These are phyloP conservation scores for Baryphthengus martii DNA, from an alignment of 2,113 vertebrate species.

Conservation along the genomic window DNA sequence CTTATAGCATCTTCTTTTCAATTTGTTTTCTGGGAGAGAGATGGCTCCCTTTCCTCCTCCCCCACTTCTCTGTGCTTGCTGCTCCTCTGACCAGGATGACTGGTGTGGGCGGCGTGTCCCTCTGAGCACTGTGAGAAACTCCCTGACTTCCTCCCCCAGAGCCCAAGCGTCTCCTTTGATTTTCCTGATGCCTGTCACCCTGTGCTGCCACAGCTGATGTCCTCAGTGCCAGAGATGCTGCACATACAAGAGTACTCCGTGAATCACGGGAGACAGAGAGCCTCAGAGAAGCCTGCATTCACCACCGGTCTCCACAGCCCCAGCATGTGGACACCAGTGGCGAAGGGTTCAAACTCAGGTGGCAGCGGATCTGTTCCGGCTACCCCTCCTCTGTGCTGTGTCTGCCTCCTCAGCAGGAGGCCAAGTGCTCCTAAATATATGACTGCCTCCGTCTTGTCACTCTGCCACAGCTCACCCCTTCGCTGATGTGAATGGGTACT, in stretches of 20 bases:
- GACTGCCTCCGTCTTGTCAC: slow-evolving; percentile 32
- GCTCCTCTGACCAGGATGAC: background rate
- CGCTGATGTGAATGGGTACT: slow-evolving; percentile 25
- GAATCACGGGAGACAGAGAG: background rate
- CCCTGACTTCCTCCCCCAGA: slow-evolving; percentile 1
- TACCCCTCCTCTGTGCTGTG: background rate
- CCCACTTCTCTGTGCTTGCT: background rate
- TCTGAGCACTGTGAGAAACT: background rate
- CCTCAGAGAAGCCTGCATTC: background rate
- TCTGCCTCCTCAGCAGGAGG: background rate
- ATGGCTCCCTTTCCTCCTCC: background rate
- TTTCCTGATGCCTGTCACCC: slow-evolving; percentile 30
- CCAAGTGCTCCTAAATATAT: background rate
- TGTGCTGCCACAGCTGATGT: background rate
- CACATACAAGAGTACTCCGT: background rate
- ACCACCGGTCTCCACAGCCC: background rate
- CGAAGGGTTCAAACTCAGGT: background rate
- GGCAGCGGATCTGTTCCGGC: background rate
- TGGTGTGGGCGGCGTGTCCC: background rate
- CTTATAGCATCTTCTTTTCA: background rate
- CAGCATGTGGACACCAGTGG: background rate
- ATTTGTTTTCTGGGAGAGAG: background rate
- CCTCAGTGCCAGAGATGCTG: background rate
- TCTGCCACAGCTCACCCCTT: slow-evolving; percentile 27
- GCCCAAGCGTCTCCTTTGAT: slow-evolving; percentile 11